Evolutionary conservation across 2,888 invertebrate genomes (phyloP).

Genomic region (Pemphredon lugubris): DNA sequence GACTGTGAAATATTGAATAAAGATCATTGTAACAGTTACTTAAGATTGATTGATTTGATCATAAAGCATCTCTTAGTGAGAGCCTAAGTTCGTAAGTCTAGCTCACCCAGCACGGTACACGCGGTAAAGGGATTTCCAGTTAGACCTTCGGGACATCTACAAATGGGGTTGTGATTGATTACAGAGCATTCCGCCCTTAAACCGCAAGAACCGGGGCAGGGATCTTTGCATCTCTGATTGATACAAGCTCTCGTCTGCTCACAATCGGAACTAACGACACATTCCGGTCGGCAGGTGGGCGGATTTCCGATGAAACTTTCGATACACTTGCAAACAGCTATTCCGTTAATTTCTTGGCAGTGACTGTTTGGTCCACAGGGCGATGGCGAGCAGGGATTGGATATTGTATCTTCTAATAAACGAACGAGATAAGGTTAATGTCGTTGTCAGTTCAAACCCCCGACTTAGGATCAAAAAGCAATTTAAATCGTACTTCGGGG

Average conservation of each 20-base stretch:
- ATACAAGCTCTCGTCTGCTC: conserved; percentile 88
- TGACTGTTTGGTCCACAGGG: conserved; percentile 91
- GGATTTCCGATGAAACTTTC: conserved; percentile 89
- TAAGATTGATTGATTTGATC: too few relatives aligned
- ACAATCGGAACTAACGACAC: conserved; percentile 91
- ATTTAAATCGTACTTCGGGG: not conserved
- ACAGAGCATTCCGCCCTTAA: conserved; percentile 89
- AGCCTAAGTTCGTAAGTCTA: too few relatives aligned
- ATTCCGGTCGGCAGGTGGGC: conserved; percentile 89
- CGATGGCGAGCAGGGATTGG: conserved; percentile 88
- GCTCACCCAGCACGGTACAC: conserved; percentile 82
- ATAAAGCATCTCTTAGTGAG: too few relatives aligned
- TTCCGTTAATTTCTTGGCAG: conserved; percentile 84
- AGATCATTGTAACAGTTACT: conserved; percentile 44
- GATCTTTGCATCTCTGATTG: conserved; percentile 90
- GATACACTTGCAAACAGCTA: conserved; percentile 88
- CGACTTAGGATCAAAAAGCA: not conserved
- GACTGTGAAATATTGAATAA: conserved; percentile 29
- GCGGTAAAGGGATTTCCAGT: conserved; percentile 91
- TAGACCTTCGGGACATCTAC: conserved; percentile 87
- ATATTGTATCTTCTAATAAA: conserved; percentile 68
- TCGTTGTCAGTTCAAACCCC: not conserved
- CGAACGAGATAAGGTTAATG: not conserved
- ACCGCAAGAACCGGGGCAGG: conserved; percentile 91
- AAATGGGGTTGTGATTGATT: conserved; percentile 92